Evolutionary conservation across 2,113 vertebrate genomes (phyloP).

Genomic region (Hydrolagus affinis): DNA sequence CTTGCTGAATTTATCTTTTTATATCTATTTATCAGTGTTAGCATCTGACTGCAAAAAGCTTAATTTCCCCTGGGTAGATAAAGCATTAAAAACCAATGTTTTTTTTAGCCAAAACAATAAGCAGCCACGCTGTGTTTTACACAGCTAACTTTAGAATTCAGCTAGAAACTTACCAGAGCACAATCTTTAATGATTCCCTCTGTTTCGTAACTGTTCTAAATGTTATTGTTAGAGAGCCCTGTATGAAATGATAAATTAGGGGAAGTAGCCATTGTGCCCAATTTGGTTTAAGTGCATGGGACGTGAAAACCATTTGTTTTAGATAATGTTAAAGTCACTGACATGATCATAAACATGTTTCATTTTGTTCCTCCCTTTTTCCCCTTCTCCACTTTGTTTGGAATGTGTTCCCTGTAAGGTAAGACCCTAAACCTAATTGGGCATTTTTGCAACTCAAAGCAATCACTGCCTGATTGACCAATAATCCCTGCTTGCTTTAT

Average conservation of each 20-base stretch:
- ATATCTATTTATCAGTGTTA: background rate
- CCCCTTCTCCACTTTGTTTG: conserved; percentile 80
- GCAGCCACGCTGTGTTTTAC: background rate
- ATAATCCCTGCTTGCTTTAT: conserved; percentile 49
- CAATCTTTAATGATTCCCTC: background rate
- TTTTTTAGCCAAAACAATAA: background rate
- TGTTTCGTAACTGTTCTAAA: background rate
- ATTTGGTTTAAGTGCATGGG: background rate
- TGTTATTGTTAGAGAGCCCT: background rate
- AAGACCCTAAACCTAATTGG: conserved; percentile 67
- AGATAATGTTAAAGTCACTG: background rate
- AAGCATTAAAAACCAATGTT: background rate
- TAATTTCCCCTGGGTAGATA: background rate
- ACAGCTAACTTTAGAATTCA: background rate
- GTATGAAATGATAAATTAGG: background rate
- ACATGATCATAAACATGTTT: conserved; percentile 28
- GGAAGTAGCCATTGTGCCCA: background rate
- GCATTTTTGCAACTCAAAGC: conserved; percentile 47
- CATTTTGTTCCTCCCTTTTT: conserved; percentile 46
- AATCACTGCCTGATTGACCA: conserved; percentile 41
- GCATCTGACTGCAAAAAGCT: background rate
- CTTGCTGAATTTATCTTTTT: background rate
- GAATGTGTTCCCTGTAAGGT: conserved; percentile 87
- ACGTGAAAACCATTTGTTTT: conserved; percentile 5
- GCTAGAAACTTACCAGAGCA: background rate